phyloP scores from a whole-genome alignment of 2,888 invertebrate genomes.

The Heliconius ismenius region DNA sequence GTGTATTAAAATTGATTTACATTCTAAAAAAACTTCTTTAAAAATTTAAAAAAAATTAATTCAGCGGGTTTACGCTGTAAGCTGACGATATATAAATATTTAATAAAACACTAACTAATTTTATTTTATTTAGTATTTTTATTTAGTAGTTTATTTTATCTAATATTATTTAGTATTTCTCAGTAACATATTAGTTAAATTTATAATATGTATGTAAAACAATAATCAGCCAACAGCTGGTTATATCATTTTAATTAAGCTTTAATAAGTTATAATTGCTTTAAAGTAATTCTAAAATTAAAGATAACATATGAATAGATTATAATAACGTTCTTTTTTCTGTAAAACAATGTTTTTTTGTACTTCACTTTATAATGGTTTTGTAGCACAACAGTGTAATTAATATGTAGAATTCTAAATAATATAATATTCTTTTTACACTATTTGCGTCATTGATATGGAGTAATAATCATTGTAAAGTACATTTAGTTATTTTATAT shows the following conservation, averaged over 20 bases:
- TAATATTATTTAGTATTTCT: no score
- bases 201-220: neutral
- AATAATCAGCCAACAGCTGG: neutral
- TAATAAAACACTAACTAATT: neutral
- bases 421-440: constrained; percentile 3
- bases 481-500: neutral
- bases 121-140: no score
- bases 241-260: constrained; percentile 30
- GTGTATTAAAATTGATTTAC: no score
- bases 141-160: no score
- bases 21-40: no score
- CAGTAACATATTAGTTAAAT: neutral
- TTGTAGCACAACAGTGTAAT: neutral
- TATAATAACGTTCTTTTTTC: constrained; percentile 15
- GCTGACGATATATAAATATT: no score
- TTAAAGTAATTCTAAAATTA: constrained; percentile 19
- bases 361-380: constrained; percentile 11
- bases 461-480: neutral
- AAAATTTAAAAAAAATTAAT: no score
- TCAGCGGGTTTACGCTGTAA: no score
- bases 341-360: constrained; percentile 14
- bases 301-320: constrained; percentile 25
- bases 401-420: neutral
- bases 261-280: constrained; percentile 17
- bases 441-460: constrained; percentile 12